phyloP scores from a whole-genome alignment of 2,888 invertebrate species.

The Cephonodes hylas region DNA sequence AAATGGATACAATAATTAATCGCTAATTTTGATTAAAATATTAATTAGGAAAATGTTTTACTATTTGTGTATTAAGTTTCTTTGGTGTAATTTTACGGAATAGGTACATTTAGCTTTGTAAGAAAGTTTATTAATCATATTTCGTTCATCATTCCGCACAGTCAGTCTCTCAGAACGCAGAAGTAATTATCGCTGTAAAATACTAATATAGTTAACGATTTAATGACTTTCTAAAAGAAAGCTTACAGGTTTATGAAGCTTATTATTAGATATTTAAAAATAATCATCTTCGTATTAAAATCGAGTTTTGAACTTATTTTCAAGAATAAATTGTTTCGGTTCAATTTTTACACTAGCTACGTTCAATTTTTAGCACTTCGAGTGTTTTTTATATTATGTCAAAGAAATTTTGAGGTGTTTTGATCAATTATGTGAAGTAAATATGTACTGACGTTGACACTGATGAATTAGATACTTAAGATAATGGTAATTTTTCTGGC shows the following conservation, averaged over 20 bases:
- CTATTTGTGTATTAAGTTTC: no score
- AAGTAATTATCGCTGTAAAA: constrained; percentile 6
- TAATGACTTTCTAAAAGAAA: constrained; percentile 8
- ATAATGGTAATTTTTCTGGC: no score
- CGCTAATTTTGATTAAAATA: no score
- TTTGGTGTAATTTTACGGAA: no score
- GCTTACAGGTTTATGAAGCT: constrained; percentile 10
- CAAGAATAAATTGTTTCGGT: background rate
- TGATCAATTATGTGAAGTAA: background rate
- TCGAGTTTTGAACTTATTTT: background rate
- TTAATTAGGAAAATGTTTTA: no score
- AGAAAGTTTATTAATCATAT: no score
- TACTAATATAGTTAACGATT: background rate
- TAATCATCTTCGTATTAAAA: background rate
- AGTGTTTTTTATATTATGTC: background rate
- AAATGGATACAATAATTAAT: no score
- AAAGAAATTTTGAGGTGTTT: background rate
- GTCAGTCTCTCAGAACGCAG: constrained; percentile 11
- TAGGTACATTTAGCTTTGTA: no score
- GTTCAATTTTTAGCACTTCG: background rate
- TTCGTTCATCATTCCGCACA: constrained; percentile 11
- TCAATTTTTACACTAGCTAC: background rate
- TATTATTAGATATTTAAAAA: constrained; percentile 2
- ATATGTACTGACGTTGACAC: background rate
- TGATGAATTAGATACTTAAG: no score